phyloP scores from a whole-genome alignment of 1,140 invertebrate genomes.

The Brachionus rubens region DNA sequence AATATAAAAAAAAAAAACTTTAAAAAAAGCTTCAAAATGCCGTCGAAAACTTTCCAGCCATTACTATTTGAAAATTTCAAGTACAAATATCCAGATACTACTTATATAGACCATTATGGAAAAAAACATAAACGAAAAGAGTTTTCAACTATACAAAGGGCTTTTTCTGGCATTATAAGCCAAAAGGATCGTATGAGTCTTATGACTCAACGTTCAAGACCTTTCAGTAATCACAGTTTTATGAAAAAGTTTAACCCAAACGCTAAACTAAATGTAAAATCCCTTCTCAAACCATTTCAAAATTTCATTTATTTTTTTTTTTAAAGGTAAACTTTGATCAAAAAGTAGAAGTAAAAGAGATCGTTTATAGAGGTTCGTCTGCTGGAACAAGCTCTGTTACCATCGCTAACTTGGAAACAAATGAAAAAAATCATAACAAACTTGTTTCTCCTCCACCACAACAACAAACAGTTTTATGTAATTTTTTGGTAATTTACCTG shows the following conservation, averaged over 20 bases:
- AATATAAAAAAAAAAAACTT: background rate
- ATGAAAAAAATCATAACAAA: background rate
- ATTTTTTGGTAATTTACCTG: background rate
- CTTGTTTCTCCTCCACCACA: slow-evolving; percentile 16
- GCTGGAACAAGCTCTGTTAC: background rate
- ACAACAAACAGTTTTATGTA: background rate
- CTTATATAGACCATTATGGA: slow-evolving; percentile 42
- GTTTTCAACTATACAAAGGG: background rate
- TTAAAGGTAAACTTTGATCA: slow-evolving; percentile 10
- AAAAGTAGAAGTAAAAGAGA: background rate
- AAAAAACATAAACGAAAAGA: slow-evolving; percentile 30
- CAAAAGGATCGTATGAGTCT: slow-evolving; percentile 10
- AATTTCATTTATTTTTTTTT: background rate
- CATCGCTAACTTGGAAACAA: background rate
- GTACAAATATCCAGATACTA: slow-evolving; percentile 12
- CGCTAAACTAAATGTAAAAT: background rate
- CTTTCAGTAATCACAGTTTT: slow-evolving; percentile 23
- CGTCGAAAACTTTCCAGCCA: slow-evolving; percentile 44
- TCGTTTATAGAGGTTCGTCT: background rate
- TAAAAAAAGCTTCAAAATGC: slow-evolving; percentile 17
- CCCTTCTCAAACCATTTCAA: no score
- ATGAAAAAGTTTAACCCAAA: background rate
- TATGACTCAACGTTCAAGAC: slow-evolving; percentile 20
- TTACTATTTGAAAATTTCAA: slow-evolving; percentile 25
- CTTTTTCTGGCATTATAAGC: background rate